These are phyloP conservation scores for Chiloscyllium plagiosum DNA, from an alignment of 2,113 vertebrate species.

Conservation along the genomic window DNA sequence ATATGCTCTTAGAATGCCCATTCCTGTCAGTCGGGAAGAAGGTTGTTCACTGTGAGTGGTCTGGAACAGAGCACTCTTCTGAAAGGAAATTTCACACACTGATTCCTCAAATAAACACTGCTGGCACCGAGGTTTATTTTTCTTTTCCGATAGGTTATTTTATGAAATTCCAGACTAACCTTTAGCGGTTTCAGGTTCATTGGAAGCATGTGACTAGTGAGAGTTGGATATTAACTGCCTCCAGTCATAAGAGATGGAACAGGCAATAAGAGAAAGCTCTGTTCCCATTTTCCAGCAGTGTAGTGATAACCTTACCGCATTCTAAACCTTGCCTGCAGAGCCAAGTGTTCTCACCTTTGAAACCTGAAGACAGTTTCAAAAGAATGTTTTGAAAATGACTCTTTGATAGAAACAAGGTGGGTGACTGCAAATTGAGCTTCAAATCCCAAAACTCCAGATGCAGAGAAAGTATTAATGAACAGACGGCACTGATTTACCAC, in stretches of 20 bases:
- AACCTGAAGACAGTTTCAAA: not conserved
- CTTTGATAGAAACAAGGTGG: not conserved
- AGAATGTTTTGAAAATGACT: not conserved
- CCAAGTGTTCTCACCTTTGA: not conserved
- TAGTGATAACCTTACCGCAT: no score
- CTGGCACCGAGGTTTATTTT: not conserved
- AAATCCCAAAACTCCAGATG: not conserved
- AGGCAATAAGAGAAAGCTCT: not conserved
- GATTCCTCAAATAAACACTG: not conserved
- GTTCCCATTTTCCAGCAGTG: not conserved
- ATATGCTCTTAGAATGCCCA: not conserved
- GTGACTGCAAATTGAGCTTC: not conserved
- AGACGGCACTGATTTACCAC: not conserved
- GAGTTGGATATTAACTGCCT: not conserved
- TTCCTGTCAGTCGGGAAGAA: not conserved
- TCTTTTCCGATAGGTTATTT: not conserved
- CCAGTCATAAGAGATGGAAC: not conserved
- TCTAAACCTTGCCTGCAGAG: not conserved
- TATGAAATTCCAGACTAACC: not conserved
- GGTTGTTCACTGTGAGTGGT: not conserved
- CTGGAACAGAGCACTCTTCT: not conserved
- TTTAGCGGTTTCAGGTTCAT: not conserved
- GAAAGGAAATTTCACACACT: not conserved
- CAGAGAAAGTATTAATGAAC: not conserved
- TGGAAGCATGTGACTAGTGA: not conserved